These are phyloP conservation scores for Dexiosoma caninum DNA, from an alignment of 2,888 invertebrate species.

Conservation along the genomic window DNA sequence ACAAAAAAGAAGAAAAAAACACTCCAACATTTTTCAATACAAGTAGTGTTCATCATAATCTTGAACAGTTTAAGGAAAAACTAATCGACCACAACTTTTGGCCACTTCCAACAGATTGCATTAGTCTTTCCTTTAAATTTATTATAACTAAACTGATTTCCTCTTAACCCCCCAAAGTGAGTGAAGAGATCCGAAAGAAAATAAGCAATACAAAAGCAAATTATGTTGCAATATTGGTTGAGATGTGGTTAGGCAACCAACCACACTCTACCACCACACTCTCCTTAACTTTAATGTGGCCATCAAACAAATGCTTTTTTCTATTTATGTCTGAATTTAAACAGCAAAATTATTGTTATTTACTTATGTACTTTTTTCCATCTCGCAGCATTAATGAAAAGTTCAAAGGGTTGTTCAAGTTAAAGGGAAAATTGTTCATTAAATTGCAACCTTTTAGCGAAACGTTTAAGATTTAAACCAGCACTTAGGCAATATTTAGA, in stretches of 20 bases:
- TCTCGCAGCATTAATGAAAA: constrained; percentile 32
- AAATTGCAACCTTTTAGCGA: constrained; percentile 13
- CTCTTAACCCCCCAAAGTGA: neutral
- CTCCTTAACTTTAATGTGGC: constrained; percentile 9
- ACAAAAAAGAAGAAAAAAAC: neutral
- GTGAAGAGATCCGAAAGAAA: neutral
- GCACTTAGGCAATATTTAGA: neutral
- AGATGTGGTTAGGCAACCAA: constrained; percentile 1
- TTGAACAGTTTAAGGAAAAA: neutral
- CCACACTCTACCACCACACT: neutral
- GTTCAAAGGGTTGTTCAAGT: constrained; percentile 47
- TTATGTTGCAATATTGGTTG: constrained; percentile 55
- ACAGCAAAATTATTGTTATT: constrained; percentile 52
- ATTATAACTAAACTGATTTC: neutral
- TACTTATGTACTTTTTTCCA: constrained; percentile 26
- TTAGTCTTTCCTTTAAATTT: constrained; percentile 1
- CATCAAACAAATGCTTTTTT: constrained; percentile 58
- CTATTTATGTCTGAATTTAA: constrained; percentile 54
- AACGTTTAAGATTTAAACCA: constrained; percentile 18
- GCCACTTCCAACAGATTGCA: constrained; percentile 1
- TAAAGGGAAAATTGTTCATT: constrained; percentile 36
- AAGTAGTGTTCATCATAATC: constrained; percentile 25
- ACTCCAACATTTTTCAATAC: neutral
- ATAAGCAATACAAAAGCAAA: constrained; percentile 25
- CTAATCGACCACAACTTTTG: neutral